Base-by-base conservation (phyloP, 1,140 invertebrate species). In the Aphaenogaster floridana region DNA sequence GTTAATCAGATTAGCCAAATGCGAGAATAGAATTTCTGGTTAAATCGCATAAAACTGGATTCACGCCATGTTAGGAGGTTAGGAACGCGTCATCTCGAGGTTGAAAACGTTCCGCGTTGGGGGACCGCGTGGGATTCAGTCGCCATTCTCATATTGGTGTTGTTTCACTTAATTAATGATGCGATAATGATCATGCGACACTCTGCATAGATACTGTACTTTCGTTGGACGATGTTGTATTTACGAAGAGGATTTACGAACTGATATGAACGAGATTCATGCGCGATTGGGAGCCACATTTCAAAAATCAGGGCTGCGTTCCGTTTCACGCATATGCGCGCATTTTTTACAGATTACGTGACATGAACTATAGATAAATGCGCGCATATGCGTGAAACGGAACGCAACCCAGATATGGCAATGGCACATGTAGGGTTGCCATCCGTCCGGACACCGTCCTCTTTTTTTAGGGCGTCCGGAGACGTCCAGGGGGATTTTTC, bases 11-110 rank as follows among this genome's bases (percentile, higher is more conserved):
- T 42, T 42, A 42, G 9, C 7, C 64, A 3, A 13, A 57, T 13
- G 17, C 4, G 15, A 34, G 3, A 11, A 42, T 21, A 9, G 9
- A 28, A 15, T 54, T 59, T 28, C n/a, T 3, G 28, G n/a, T 57
- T 7, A 59, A 59, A 45, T 77, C 39, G 8, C 11, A 17, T 59
- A 21, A 61, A 76, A 59, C 21, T 42, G 11, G 1, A 45, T 17
- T 42, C 21, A 15, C 11, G n/a, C 15, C 39, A 42, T 42, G 28
- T 61, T 77, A 28, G 13, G 52, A 77, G 74, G 74, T 77, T 77
- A 77, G 21, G 13, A 61, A 45, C 11, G 17, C 17, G 3, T 50
- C n/a, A 34, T 50, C 45, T 48, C 42, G 7, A 71, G 11, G 13
- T 71, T 15, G 6, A 71, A 0, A 3, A 71, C 63, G n/a, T 1